Base-by-base conservation (phyloP, 2,888 invertebrate genomes). In the Philhelius pedissequus region DNA sequence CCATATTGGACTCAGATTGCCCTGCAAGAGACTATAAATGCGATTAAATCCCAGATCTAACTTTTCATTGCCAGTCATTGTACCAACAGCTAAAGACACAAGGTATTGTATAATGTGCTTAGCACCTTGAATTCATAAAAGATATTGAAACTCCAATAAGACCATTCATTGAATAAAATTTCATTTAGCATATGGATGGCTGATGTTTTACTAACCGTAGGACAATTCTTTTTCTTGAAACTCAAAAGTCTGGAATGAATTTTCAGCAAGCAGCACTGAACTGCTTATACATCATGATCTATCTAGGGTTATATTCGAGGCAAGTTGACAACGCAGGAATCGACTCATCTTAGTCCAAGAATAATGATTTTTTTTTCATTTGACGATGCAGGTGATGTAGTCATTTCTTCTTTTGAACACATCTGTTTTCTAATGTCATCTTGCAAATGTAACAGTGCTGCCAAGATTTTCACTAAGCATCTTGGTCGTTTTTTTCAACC, bases 81-180 rank as follows among this genome's bases (percentile, higher is more conserved):
- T 97, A 0, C 98, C 98, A 35, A 98, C 96, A 15, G 98, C 98
- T 87, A 98, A 92, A 0, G 98, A 97, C 3, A 98, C 97, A 83
- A 98, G 93, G 91, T 97, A 98, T 91, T 98, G 98, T 68, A 98
- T 93, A 35, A 98, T 92, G 87, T 97, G 96, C 88, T 98, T 96
- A 98, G 90, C 96, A 97, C 15, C 94, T 94, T 88, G 96, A 94
- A 90, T 96, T 96, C 96, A 98, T 97, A 45, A 97, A 94, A 0
- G 98, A 98, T 88, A 98, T 96, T 4, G 96, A 96, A 11, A 98
- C 96, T 2, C 97, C 97, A 13, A 97, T 92, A 48, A 98, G 92
- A 9, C 98, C 0, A 2, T n/a, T n/a, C n/a, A n/a, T 45, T 25
- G 3, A 76, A 35, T 13, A 3, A 9, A 35, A 45, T 43, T 11